Evolutionary conservation across 2,888 invertebrate genomes (phyloP).

Genomic region (Tubulanus polymorphus): DNA sequence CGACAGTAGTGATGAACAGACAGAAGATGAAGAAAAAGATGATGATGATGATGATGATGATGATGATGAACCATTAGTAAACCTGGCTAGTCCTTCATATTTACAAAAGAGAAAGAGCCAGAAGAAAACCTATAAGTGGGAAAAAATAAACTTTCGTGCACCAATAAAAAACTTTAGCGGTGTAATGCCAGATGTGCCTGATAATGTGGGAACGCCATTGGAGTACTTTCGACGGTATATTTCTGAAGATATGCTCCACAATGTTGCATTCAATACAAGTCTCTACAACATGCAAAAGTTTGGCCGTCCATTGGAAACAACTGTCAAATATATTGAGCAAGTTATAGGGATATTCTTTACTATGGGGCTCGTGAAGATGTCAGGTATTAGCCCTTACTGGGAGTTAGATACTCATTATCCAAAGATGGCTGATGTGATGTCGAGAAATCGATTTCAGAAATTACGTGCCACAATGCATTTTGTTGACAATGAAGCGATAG

Average conservation of each 20-base stretch:
- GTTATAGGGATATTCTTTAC: constrained; percentile 9
- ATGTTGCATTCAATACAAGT: not conserved
- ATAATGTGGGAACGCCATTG: not conserved
- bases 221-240: not conserved
- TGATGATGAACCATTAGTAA: not conserved
- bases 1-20: too few species aligned
- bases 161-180: not conserved
- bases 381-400: constrained; percentile 1
- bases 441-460: not conserved
- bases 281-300: constrained; percentile 4
- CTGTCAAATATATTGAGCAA: constrained; percentile 10
- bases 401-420: not conserved
- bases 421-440: not conserved
- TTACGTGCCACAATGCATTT: constrained; percentile 2
- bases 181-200: not conserved
- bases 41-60: not conserved
- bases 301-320: constrained; percentile 5
- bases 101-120: not conserved
- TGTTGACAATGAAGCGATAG: not conserved
- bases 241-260: not conserved
- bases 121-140: not conserved
- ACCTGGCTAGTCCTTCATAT: not conserved
- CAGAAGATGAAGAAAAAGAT: not conserved
- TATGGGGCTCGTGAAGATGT: constrained; percentile 16
- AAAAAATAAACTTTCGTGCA: not conserved